These are phyloP conservation scores for Protophormia terraenovae DNA, from an alignment of 2,888 invertebrate genomes.

Conservation along the genomic window DNA sequence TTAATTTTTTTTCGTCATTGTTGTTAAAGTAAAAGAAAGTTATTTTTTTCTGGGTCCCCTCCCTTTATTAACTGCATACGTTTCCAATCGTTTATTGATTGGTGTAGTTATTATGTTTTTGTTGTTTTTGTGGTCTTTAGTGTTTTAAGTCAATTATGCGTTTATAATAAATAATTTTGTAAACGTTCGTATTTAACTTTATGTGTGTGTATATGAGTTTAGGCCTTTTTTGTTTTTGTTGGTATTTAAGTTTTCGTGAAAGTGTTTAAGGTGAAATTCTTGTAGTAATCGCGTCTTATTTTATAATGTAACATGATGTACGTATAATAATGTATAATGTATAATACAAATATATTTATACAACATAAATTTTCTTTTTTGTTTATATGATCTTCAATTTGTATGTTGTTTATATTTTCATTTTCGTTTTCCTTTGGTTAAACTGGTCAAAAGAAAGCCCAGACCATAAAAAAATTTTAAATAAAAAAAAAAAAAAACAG, in stretches of 20 bases:
- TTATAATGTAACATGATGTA: constrained; percentile 8
- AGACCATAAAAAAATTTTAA: constrained; percentile 33
- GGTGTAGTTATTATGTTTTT: not conserved
- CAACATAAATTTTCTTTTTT: not conserved
- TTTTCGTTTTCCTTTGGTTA: constrained; percentile 35
- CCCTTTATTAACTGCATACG: not conserved
- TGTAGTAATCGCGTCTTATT: constrained; percentile 15
- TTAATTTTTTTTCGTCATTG: not conserved
- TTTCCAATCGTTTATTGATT: not conserved
- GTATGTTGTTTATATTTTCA: constrained; percentile 3
- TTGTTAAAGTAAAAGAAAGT: constrained; percentile 1
- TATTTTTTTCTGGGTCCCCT: not conserved
- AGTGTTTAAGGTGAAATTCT: constrained; percentile 59
- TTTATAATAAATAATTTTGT: constrained; percentile 39
- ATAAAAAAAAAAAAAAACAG: not conserved
- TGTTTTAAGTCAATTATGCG: constrained; percentile 36
- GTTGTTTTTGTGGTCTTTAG: not conserved
- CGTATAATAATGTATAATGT: not conserved
- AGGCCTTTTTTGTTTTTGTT: not conserved
- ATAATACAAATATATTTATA: not conserved
- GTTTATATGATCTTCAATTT: not conserved
- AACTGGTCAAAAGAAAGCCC: constrained; percentile 49
- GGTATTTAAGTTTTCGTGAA: constrained; percentile 54
- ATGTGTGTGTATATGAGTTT: not conserved
- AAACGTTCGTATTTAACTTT: not conserved